Conservation (phyloP, 2,797 vertebrate species). For the Prunella strophiata region DNA sequence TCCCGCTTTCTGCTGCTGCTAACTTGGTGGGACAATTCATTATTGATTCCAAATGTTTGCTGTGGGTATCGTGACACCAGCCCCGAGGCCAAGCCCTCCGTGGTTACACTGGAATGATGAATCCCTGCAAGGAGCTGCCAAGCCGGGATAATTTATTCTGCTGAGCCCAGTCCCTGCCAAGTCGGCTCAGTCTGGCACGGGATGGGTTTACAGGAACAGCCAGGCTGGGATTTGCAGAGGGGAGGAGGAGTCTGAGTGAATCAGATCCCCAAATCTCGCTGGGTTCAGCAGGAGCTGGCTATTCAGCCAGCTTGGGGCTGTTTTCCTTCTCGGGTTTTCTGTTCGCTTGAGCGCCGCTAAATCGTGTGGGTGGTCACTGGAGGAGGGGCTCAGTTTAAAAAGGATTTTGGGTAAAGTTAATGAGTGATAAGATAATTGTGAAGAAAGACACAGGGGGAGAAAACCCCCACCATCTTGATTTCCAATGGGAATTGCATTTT, state of each 20-base stretch:
- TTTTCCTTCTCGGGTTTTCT: not conserved
- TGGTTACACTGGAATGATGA: not conserved
- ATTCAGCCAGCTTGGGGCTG: not conserved
- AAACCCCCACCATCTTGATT: not conserved
- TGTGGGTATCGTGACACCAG: not conserved
- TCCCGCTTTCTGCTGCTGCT: not conserved
- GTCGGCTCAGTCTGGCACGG: conserved; percentile 32
- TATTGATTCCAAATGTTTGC: conserved; percentile 28
- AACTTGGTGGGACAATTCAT: not conserved
- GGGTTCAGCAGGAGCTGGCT: not conserved
- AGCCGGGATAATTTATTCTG: conserved; percentile 52
- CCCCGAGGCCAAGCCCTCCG: not conserved
- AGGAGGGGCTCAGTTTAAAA: not conserved
- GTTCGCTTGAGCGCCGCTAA: not conserved
- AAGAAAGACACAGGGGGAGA: not conserved
- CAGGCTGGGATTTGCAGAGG: not conserved
- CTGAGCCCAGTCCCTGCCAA: conserved; percentile 57
- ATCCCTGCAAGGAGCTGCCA: not conserved
- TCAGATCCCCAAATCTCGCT: not conserved
- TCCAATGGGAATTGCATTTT: not conserved
- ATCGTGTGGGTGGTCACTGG: not conserved
- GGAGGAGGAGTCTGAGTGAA: not conserved
- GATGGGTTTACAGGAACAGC: conserved; percentile 40
- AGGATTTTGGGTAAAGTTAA: not conserved
- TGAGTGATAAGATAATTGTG: not conserved